Evolutionary conservation across 2,797 vertebrate genomes (phyloP).

Genomic region (Protosalanx chinensis): DNA sequence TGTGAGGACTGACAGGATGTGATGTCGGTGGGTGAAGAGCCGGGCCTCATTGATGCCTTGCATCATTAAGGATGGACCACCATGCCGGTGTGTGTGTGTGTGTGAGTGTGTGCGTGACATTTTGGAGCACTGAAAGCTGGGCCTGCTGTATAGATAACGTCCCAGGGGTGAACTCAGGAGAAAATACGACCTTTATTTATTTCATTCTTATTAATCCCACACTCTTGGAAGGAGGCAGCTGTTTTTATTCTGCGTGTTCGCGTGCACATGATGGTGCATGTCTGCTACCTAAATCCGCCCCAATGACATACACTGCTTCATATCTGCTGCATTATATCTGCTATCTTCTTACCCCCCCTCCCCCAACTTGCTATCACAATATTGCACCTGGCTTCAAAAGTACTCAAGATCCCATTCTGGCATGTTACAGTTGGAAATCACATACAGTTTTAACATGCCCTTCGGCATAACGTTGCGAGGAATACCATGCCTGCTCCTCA

Average conservation of each 20-base stretch:
- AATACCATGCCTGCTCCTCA: slow-evolving; percentile 16
- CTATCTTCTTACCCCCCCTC: not conserved
- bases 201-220: slow-evolving; percentile 58
- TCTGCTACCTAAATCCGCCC: slow-evolving; percentile 21
- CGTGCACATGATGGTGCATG: slow-evolving; percentile 11
- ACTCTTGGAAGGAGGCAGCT: slow-evolving; percentile 39
- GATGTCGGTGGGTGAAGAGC: slow-evolving; percentile 45
- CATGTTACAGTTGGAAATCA: not conserved
- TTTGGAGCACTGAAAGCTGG: slow-evolving; percentile 45
- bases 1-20: slow-evolving; percentile 34
- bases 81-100: slow-evolving; percentile 16
- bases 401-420: slow-evolving; percentile 6
- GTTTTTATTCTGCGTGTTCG: not conserved
- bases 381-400: slow-evolving; percentile 51
- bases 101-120: slow-evolving; percentile 51
- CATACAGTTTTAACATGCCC: slow-evolving; percentile 18
- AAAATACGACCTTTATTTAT: slow-evolving; percentile 40
- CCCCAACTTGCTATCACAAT: slow-evolving; percentile 42
- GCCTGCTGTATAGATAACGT: slow-evolving; percentile 55
- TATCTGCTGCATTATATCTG: slow-evolving; percentile 40
- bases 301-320: not conserved
- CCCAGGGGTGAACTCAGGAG: slow-evolving; percentile 44
- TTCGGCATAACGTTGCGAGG: slow-evolving; percentile 22
- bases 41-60: slow-evolving; percentile 41
- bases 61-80: slow-evolving; percentile 59